Conservation (phyloP, 2,113 vertebrate species). For the Bos taurus region DNA sequence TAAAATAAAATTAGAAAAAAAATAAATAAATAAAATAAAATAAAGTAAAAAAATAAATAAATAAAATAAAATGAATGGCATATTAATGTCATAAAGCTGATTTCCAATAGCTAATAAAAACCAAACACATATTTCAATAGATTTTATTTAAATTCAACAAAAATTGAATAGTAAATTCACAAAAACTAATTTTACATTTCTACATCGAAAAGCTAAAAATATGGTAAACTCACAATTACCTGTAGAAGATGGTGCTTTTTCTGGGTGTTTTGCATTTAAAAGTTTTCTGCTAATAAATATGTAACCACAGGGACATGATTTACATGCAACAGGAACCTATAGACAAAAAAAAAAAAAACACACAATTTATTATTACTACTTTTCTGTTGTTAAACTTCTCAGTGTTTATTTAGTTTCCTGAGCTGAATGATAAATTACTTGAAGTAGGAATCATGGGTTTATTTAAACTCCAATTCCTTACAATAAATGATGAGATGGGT, state of each 20-base stretch:
- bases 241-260: slow-evolving; percentile 87
- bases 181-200: slow-evolving; percentile 36
- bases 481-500: neutral
- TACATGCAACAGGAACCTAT: slow-evolving; percentile 98
- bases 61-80: neutral
- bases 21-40: no score
- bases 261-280: slow-evolving; percentile 91
- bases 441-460: neutral
- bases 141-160: slow-evolving; percentile 40
- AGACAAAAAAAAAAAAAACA: neutral
- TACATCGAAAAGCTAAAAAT: slow-evolving; percentile 5
- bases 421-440: neutral
- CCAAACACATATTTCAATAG: neutral
- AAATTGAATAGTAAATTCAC: neutral
- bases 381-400: neutral
- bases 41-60: no score
- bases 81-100: slow-evolving; percentile 9
- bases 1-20: no score
- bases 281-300: slow-evolving; percentile 99
- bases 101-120: neutral
- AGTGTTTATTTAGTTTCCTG: neutral
- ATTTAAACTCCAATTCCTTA: neutral
- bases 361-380: neutral
- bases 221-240: slow-evolving; percentile 77
- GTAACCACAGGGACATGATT: slow-evolving; percentile 96